phyloP scores from a whole-genome alignment of 2,113 vertebrate genomes.

The Sialia sialis region DNA sequence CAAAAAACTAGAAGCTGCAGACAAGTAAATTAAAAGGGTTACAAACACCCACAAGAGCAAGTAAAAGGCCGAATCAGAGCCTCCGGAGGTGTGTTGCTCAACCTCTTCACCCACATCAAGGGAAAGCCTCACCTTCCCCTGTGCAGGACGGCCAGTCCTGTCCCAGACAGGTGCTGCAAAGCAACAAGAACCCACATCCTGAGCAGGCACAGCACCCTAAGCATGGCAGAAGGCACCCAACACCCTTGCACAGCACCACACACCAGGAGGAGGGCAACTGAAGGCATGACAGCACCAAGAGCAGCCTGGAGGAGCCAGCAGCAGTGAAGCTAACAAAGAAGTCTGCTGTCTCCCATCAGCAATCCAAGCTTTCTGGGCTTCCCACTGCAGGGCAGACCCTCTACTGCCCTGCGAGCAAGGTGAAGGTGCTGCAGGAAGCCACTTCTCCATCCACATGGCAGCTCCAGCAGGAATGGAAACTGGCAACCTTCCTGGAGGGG shows the following conservation, averaged over 20 bases:
- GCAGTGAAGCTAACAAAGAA: neutral
- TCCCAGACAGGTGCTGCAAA: neutral
- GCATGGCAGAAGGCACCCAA: neutral
- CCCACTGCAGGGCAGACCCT: neutral
- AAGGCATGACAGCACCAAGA: too few species aligned
- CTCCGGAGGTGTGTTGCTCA: constrained; percentile 3
- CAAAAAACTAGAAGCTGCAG: neutral
- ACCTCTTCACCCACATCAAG: constrained; percentile 32
- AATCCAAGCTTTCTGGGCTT: neutral
- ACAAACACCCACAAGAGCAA: neutral
- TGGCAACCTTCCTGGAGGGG: neutral
- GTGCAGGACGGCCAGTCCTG: neutral
- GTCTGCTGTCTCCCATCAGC: neutral
- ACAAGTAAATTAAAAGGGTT: constrained; percentile 33
- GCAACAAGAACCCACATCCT: neutral
- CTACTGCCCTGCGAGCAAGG: neutral
- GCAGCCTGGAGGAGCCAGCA: rapidly evolving
- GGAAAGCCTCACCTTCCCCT: neutral
- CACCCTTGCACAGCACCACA: rapidly evolving
- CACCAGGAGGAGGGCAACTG: rapidly evolving
- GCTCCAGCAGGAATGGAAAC: neutral
- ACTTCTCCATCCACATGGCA: neutral
- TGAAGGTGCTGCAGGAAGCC: neutral
- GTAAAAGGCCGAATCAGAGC: constrained; percentile 26
- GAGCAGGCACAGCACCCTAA: neutral